Conservation (phyloP, 1,140 invertebrate species). For the Drosophila dunni region DNA sequence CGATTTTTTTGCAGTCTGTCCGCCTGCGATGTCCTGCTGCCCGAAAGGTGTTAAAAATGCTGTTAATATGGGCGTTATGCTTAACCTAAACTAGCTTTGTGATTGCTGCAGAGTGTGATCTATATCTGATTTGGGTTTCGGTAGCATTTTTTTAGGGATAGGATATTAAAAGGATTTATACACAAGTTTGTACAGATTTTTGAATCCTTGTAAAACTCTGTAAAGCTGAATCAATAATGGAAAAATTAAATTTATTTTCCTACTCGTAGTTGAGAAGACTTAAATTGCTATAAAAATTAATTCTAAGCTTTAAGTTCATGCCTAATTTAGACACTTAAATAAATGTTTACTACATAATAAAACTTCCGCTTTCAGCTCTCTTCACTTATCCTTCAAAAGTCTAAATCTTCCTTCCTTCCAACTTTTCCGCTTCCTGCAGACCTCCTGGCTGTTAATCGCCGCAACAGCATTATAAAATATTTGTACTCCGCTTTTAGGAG, state of each 20-base stretch:
- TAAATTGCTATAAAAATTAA: no score
- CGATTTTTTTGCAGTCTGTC: constrained; percentile 45
- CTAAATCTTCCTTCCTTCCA: neutral
- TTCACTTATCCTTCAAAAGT: neutral
- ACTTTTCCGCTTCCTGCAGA: constrained; percentile 3
- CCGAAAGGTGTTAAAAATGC: constrained; percentile 69
- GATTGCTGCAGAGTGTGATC: constrained; percentile 15
- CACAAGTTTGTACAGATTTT: no score
- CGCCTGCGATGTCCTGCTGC: constrained; percentile 21
- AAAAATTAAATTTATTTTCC: no score
- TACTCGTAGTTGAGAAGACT: no score
- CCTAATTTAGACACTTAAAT: no score
- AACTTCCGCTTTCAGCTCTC: no score
- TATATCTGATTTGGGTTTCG: neutral
- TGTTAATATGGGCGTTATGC: constrained; percentile 69
- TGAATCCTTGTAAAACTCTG: no score
- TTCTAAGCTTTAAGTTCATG: no score
- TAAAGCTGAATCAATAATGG: no score
- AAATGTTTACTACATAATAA: no score
- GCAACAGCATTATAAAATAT: constrained; percentile 64
- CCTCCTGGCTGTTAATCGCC: constrained; percentile 49
- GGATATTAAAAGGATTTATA: no score
- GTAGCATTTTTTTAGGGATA: neutral
- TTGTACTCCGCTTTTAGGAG: constrained; percentile 68
- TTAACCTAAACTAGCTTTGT: constrained; percentile 34